Evolutionary conservation across 2,797 vertebrate genomes (phyloP), one percentile per base, ranked within the genome.

Genomic region (Apodemus agrarius): DNA sequence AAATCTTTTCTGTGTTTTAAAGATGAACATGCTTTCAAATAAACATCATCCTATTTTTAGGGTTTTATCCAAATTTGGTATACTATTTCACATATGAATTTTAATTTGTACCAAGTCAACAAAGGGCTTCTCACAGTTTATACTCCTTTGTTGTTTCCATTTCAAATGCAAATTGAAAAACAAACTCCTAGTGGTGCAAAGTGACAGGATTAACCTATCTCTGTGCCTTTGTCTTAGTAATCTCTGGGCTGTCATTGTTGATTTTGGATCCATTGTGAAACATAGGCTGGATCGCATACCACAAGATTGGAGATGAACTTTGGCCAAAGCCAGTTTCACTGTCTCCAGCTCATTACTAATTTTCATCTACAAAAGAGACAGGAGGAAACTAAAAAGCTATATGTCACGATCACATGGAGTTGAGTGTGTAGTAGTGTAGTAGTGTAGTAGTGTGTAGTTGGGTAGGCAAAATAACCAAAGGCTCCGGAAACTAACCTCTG

Each of bases 81-180:
- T 92, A 69, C 5, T 80, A 57, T 43, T 89, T 83, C 43, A 85
- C 31, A 26, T 52, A 54, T 52, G 34, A 31, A 69, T 93, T 69
- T 87, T 92, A 92, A 93, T 83, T 46, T 75, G 14, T 89, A 46
- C 29, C 22, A 91, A 86, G 26, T 89, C 40, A 83, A 46, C 52
- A 81, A 85, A 57, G 40, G 59, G 54, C 7, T 86, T 13, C 61
- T 89, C 34, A 21, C 3, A 40, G 16, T 63, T 83, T 12, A 3
- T 3, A 54, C 34, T 78, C 9, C 19, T 93, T 88, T 54, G 24
- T 6, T 90, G 3, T 94, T 94, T 80, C 75, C 37, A 78, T 94
- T 89, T 96, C 89, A 95, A 90, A 72, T 65, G 80, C 61, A 90
- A 74, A 94, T 16, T 26, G 91, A 72, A 93, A 87, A 89, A 92